Conservation (phyloP, 64 coral and sea anemone genomes). For the Hydrozoanthus tunicans region DNA sequence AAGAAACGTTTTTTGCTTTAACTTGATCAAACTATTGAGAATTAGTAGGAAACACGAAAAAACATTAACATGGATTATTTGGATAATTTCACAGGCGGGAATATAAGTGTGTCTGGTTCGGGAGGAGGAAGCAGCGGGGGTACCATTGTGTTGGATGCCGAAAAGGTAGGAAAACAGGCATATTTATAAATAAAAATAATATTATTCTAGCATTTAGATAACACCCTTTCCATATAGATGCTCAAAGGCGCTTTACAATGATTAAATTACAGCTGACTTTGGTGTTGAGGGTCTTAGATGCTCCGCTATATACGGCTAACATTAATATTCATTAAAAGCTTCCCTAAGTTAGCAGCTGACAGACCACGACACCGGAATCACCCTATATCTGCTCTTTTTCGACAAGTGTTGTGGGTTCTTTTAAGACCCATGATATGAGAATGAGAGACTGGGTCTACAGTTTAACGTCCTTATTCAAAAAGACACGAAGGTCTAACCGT, state of each 20-base stretch:
- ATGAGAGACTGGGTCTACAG: too few relatives aligned
- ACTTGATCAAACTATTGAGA: neutral
- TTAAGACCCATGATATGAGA: too few relatives aligned
- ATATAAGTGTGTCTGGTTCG: neutral
- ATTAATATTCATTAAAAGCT: too few relatives aligned
- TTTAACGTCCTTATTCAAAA: too few relatives aligned
- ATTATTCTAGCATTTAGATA: neutral
- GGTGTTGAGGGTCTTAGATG: too few relatives aligned
- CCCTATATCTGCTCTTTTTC: too few relatives aligned
- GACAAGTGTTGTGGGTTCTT: too few relatives aligned
- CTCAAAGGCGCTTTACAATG: neutral
- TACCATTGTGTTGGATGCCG: conserved; percentile 9
- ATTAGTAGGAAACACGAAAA: neutral
- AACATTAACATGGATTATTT: neutral
- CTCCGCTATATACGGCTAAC: too few relatives aligned
- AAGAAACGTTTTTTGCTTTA: neutral
- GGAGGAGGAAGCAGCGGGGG: conserved; percentile 18
- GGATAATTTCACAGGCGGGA: conserved; percentile 7
- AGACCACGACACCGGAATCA: too few relatives aligned
- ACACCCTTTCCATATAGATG: neutral
- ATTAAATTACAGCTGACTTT: too few relatives aligned
- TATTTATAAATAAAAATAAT: neutral
- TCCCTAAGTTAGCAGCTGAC: too few relatives aligned
- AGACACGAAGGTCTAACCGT: too few relatives aligned
- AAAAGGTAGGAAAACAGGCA: conserved; percentile 9